Conservation (phyloP, 2,797 vertebrate genomes). For the Chloroceryle amazona region DNA sequence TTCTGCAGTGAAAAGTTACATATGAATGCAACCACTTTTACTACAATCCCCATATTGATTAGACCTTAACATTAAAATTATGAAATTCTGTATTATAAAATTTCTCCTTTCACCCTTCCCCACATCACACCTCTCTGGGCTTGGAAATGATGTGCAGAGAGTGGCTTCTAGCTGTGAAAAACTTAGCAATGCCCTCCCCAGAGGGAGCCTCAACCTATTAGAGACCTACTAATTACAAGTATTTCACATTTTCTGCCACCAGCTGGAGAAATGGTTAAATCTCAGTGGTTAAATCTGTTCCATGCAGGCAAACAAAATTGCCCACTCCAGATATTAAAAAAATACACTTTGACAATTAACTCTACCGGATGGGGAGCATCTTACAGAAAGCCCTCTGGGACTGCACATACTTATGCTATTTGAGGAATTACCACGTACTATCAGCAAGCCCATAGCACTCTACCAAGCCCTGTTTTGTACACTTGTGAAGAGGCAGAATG, state of each 20-base stretch:
- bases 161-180: neutral
- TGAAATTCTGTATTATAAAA: neutral
- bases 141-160: neutral
- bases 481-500: neutral
- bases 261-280: neutral
- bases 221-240: neutral
- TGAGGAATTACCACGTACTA: neutral
- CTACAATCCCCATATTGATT: neutral
- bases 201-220: neutral
- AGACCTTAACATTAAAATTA: neutral
- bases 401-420: neutral
- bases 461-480: neutral
- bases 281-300: neutral
- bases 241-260: neutral
- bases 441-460: neutral
- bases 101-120: neutral
- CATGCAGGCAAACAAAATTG: neutral
- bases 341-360: conserved; percentile 21
- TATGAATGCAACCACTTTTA: neutral
- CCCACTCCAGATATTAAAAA: conserved; percentile 6
- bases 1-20: neutral
- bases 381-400: neutral
- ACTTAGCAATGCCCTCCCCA: neutral
- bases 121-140: neutral
- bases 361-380: neutral